These are phyloP conservation scores for Ammospiza maritima DNA, from an alignment of 2,797 vertebrate genomes.

Conservation along the genomic window DNA sequence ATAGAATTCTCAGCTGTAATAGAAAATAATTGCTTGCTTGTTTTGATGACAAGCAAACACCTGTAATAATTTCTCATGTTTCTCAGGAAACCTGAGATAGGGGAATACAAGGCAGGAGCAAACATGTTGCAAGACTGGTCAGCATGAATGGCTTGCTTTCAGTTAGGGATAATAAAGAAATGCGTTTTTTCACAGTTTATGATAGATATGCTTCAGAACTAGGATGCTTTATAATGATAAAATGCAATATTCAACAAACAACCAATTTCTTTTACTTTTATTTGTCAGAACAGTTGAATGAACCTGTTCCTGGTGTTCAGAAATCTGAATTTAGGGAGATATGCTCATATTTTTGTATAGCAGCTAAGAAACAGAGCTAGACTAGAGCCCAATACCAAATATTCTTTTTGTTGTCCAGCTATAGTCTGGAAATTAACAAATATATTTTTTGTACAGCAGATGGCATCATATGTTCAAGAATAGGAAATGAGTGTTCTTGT, in stretches of 20 bases:
- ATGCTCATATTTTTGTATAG: neutral
- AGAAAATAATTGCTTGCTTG: neutral
- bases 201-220: neutral
- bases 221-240: neutral
- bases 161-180: neutral
- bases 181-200: neutral
- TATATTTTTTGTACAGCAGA: conserved; percentile 43
- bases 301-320: neutral
- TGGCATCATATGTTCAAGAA: conserved; percentile 51
- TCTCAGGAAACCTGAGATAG: neutral
- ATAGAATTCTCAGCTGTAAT: neutral
- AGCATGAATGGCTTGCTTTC: neutral
- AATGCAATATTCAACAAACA: neutral
- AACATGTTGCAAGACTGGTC: neutral
- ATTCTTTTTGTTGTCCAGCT: neutral
- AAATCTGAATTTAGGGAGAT: neutral
- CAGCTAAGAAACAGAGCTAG: neutral
- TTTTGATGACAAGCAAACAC: neutral
- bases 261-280: neutral
- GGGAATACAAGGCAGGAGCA: neutral
- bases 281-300: neutral
- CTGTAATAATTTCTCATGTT: neutral
- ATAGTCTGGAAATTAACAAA: neutral
- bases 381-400: neutral
- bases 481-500: neutral